Evolutionary conservation across 2,113 vertebrate species (phyloP).

Genomic region (Proterorhinus semilunaris): DNA sequence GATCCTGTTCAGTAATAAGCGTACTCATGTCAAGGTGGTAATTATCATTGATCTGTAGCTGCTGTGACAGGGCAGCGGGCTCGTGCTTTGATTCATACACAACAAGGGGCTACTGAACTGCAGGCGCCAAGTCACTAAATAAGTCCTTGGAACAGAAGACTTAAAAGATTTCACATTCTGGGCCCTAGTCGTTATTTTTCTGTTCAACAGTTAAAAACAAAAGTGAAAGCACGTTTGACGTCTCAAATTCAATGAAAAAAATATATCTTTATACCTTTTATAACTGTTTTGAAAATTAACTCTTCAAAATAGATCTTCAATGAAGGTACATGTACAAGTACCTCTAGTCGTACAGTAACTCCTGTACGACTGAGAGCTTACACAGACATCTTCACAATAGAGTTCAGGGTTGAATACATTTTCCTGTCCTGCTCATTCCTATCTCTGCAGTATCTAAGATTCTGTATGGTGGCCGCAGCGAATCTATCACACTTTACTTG

Average conservation of each 20-base stretch:
- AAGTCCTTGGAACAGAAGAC: conserved; percentile 36
- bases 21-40: conserved; percentile 96
- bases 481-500: neutral
- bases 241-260: too few relatives aligned
- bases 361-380: too few relatives aligned
- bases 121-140: conserved; percentile 57
- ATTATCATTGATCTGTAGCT: conserved; percentile 97
- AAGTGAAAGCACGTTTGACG: conserved; percentile 3
- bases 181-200: conserved; percentile 7
- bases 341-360: too few relatives aligned
- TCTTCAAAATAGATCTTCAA: too few relatives aligned
- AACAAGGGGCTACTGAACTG: conserved; percentile 70
- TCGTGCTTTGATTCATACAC: conserved; percentile 87
- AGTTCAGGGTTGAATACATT: too few relatives aligned
- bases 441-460: too few relatives aligned
- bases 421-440: too few relatives aligned
- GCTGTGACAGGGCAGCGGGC: conserved; percentile 88
- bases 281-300: too few relatives aligned
- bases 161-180: conserved; percentile 27
- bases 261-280: too few relatives aligned
- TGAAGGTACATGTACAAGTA: too few relatives aligned
- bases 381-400: too few relatives aligned
- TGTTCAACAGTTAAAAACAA: conserved; percentile 11
- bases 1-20: conserved; percentile 99
- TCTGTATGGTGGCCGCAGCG: too few relatives aligned